Conservation (phyloP, 2,113 vertebrate species). For the Empidonax alnorum region DNA sequence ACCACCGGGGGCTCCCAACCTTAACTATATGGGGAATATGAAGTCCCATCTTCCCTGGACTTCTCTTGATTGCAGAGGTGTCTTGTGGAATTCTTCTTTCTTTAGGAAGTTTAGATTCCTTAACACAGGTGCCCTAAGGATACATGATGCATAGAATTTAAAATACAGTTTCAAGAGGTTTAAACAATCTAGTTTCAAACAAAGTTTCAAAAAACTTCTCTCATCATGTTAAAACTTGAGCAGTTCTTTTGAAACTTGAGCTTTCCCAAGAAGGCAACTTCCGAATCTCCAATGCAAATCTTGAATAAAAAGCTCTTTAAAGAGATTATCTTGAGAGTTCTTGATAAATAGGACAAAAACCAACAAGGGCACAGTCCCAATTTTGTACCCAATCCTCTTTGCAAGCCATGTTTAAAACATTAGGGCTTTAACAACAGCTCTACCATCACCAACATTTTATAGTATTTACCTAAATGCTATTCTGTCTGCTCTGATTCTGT, state of each 20-base stretch:
- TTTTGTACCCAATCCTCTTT: not conserved
- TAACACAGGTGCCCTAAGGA: not conserved
- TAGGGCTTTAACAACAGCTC: not conserved
- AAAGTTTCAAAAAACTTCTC: not conserved
- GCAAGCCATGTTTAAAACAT: not conserved
- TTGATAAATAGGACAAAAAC: not conserved
- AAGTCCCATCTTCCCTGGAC: not conserved
- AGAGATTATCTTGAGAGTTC: not conserved
- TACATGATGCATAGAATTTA: rapidly evolving
- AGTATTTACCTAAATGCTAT: not conserved
- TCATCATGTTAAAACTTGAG: not conserved
- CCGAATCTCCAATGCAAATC: not conserved
- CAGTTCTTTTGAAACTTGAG: not conserved
- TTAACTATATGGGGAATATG: not conserved
- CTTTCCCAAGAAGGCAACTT: not conserved
- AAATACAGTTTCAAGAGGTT: not conserved
- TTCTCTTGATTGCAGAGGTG: not conserved
- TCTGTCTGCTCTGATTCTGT: not conserved
- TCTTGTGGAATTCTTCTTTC: not conserved
- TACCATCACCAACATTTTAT: not conserved
- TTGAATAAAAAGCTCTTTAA: not conserved
- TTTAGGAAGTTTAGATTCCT: not conserved
- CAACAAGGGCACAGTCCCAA: not conserved
- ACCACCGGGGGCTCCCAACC: no score
- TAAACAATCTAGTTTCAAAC: not conserved